A percentile compares a stretch with the other conserved stretches of the same genome.
These are phyloP conservation scores for Athetis lepigone DNA, from an alignment of 2,888 invertebrate genomes.

Conservation along the genomic window DNA sequence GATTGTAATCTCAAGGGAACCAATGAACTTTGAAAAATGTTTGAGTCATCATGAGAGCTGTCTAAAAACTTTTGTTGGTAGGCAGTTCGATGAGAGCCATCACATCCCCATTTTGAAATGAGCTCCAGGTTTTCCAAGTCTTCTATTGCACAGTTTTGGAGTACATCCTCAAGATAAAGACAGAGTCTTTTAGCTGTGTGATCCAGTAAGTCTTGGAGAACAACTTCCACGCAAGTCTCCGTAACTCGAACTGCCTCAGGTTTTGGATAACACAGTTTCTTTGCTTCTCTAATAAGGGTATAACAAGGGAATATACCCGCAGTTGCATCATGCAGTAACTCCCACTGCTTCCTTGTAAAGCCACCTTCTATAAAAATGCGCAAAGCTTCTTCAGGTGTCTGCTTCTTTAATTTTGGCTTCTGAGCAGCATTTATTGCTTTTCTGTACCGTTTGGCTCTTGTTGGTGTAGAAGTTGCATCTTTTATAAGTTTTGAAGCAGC, in stretches of 20 bases:
- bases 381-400: no score
- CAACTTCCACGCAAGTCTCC: slow-evolving; percentile 10
- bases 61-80: no score
- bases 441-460: slow-evolving; percentile 7
- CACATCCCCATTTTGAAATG: slow-evolving; percentile 11
- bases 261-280: slow-evolving; percentile 4
- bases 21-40: no score
- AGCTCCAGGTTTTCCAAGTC: no score
- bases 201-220: slow-evolving; percentile 5
- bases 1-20: no score
- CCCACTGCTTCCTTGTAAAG: slow-evolving; percentile 10
- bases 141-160: slow-evolving; percentile 10
- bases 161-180: slow-evolving; percentile 6
- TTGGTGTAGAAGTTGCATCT: slow-evolving; percentile 4
- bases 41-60: no score
- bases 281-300: neutral
- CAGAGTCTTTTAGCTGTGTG: no score
- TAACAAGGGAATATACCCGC: slow-evolving; percentile 5
- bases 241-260: slow-evolving; percentile 10
- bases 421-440: slow-evolving; percentile 1
- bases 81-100: no score
- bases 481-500: slow-evolving; percentile 3
- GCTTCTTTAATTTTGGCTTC: neutral
- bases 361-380: no score
- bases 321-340: slow-evolving; percentile 2